These are phyloP conservation scores for Andrena cerasifolii DNA, from an alignment of 1,140 invertebrate genomes.

Conservation along the genomic window DNA sequence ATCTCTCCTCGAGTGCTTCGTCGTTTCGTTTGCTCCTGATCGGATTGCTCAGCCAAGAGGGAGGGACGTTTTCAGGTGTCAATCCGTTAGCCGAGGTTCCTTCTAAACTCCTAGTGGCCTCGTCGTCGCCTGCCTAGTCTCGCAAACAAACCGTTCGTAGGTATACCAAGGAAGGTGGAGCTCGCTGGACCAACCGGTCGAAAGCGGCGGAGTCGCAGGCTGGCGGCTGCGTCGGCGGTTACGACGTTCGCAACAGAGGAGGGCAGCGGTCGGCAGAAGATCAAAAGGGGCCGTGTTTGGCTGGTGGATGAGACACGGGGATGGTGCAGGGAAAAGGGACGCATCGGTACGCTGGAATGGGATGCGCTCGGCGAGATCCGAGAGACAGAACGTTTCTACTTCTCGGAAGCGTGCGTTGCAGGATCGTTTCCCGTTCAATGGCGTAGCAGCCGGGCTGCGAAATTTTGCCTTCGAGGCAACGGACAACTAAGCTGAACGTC, in stretches of 20 bases:
- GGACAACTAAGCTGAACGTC: no score
- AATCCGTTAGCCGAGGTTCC: no score
- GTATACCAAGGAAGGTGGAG: conserved; percentile 10
- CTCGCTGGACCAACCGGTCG: neutral
- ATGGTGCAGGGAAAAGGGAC: conserved; percentile 33
- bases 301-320: conserved; percentile 38
- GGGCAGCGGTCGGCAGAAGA: conserved; percentile 34
- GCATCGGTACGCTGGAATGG: conserved; percentile 25
- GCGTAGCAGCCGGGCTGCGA: conserved; percentile 49
- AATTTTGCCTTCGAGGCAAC: no score
- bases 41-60: neutral
- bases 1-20: neutral
- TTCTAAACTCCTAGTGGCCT: neutral
- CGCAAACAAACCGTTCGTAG: neutral
- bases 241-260: conserved; percentile 22
- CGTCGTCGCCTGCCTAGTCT: neutral
- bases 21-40: conserved; percentile 8
- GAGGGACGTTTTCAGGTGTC: no score
- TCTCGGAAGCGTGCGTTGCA: conserved; percentile 53
- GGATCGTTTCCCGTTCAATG: conserved; percentile 61
- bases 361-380: conserved; percentile 33
- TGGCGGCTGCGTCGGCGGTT: neutral
- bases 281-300: conserved; percentile 56
- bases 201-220: neutral
- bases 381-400: conserved; percentile 58